These are phyloP conservation scores for Anas bernieri DNA, from an alignment of 2,797 vertebrate species.

Conservation along the genomic window DNA sequence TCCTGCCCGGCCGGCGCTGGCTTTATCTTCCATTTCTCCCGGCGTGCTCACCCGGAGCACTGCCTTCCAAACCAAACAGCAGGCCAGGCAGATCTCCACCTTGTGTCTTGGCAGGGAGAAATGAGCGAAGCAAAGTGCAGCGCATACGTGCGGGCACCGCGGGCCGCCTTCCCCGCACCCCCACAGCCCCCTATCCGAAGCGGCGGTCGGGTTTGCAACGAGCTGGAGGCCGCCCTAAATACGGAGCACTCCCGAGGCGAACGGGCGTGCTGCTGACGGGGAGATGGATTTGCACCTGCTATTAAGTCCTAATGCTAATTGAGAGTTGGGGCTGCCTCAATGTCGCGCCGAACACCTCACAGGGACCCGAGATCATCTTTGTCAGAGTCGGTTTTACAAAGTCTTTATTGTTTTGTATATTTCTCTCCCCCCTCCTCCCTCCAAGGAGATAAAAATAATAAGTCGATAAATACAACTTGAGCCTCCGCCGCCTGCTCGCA, in stretches of 20 bases:
- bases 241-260: not conserved
- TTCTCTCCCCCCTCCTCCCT: not conserved
- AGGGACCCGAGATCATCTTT: not conserved
- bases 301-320: conserved; percentile 5
- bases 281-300: conserved; percentile 73
- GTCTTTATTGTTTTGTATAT: not conserved
- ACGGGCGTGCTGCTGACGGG: not conserved
- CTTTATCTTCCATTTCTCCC: not conserved
- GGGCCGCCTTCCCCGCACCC: not conserved
- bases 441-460: not conserved
- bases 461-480: not conserved
- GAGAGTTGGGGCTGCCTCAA: not conserved
- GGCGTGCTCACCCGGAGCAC: not conserved
- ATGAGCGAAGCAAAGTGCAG: conserved; percentile 33
- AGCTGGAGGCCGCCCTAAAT: not conserved
- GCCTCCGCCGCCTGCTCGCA: not conserved
- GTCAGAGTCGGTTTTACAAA: not conserved
- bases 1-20: not conserved
- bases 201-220: not conserved
- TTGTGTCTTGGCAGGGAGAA: conserved; percentile 4
- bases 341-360: not conserved
- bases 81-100: conserved; percentile 16
- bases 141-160: not conserved
- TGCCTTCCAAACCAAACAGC: conserved; percentile 19
- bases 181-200: not conserved